A percentile compares a stretch with the other conserved stretches of the same genome.
Conservation (phyloP, 2,113 vertebrate genomes). For the Hymenochirus boettgeri region DNA sequence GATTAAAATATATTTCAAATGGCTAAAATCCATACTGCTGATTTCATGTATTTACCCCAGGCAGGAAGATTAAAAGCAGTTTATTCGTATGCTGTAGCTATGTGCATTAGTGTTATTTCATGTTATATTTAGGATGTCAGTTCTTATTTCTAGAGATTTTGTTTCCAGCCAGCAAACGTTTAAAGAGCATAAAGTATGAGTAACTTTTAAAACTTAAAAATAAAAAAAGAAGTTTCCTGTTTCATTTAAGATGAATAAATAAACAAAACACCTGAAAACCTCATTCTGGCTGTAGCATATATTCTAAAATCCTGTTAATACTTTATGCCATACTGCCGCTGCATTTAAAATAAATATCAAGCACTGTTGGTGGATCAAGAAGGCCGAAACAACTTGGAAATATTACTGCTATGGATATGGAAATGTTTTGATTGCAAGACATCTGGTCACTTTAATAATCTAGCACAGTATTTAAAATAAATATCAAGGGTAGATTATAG, state of each 20-base stretch:
- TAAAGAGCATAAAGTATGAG: slow-evolving; percentile 35
- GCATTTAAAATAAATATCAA: slow-evolving; percentile 46
- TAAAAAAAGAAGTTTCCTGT: slow-evolving; percentile 55
- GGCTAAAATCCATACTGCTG: no score
- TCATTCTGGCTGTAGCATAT: slow-evolving; percentile 26
- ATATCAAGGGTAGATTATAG: slow-evolving; percentile 21
- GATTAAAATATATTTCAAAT: no score
- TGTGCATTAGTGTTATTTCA: neutral
- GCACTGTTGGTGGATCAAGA: slow-evolving; percentile 35
- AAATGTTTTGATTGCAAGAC: slow-evolving; percentile 41
- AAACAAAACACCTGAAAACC: slow-evolving; percentile 51
- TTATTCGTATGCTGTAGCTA: neutral
- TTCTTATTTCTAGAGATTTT: neutral
- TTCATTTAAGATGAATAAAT: slow-evolving; percentile 48
- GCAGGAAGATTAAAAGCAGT: no score
- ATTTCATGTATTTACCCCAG: no score
- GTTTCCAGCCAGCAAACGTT: neutral
- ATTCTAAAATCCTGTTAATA: slow-evolving; percentile 45
- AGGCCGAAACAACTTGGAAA: slow-evolving; percentile 6
- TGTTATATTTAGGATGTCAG: neutral
- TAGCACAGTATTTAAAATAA: slow-evolving; percentile 52
- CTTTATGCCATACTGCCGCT: slow-evolving; percentile 21
- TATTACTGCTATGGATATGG: slow-evolving; percentile 14
- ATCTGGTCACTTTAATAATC: slow-evolving; percentile 46
- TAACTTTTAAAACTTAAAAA: slow-evolving; percentile 51